These are phyloP conservation scores for Drosophila sp. DNA, from an alignment of 1,140 invertebrate genomes.

Conservation along the genomic window DNA sequence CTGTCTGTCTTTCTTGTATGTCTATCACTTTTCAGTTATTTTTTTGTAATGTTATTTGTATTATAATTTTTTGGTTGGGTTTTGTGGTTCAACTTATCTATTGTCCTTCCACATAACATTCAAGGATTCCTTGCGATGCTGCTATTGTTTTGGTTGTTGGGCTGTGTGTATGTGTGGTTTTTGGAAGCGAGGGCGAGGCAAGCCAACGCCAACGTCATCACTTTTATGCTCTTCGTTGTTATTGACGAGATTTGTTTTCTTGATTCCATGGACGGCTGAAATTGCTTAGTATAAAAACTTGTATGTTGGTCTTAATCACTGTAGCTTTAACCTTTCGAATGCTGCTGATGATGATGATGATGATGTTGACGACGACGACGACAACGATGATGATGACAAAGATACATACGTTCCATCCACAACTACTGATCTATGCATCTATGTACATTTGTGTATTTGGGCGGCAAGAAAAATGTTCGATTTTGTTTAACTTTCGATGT, in stretches of 20 bases:
- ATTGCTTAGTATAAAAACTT: conserved; percentile 12
- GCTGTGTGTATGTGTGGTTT: neutral
- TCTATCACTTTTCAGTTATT: neutral
- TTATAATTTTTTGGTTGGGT: too few species aligned
- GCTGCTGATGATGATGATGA: too few species aligned
- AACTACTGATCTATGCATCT: neutral
- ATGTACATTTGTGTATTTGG: neutral
- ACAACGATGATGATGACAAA: neutral
- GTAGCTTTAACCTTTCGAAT: neutral
- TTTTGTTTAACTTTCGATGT: neutral
- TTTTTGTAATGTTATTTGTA: neutral
- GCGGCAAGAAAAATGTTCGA: conserved; percentile 4
- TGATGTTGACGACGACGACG: neutral
- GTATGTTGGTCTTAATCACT: neutral
- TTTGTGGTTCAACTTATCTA: too few species aligned
- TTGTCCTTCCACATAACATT: neutral
- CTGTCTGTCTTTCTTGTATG: neutral
- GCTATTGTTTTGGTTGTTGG: neutral
- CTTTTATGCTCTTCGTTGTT: conserved; percentile 17
- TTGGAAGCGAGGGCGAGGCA: conserved; percentile 18
- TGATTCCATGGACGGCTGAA: conserved; percentile 14
- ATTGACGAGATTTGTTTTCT: conserved; percentile 11
- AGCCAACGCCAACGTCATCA: conserved; percentile 22
- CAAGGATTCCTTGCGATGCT: neutral
- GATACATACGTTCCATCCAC: neutral